phyloP scores from a whole-genome alignment of 2,888 invertebrate genomes.

The Pocota personata region DNA sequence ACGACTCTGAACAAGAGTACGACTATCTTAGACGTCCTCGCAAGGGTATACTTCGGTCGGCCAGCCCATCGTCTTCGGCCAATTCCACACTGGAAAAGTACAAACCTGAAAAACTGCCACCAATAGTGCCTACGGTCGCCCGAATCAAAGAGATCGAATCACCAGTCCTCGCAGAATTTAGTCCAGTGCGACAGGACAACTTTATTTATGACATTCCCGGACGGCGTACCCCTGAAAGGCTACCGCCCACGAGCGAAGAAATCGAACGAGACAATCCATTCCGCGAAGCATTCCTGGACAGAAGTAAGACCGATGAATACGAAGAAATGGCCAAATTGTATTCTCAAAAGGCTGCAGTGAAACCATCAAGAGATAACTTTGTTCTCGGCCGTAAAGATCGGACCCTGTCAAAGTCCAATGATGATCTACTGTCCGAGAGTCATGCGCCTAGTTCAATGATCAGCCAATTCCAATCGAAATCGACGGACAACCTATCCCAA shows the following conservation, averaged over 20 bases:
- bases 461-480: slow-evolving; percentile 75
- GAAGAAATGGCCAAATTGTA: slow-evolving; percentile 80
- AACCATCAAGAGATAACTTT: slow-evolving; percentile 77
- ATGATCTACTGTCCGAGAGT: slow-evolving; percentile 77
- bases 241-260: slow-evolving; percentile 76
- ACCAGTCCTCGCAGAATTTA: slow-evolving; percentile 78
- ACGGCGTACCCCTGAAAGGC: slow-evolving; percentile 74
- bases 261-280: slow-evolving; percentile 82
- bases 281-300: slow-evolving; percentile 79
- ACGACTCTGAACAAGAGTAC: slow-evolving; percentile 82
- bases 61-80: slow-evolving; percentile 80
- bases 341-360: slow-evolving; percentile 76
- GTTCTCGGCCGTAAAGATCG: slow-evolving; percentile 77
- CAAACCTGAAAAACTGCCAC: slow-evolving; percentile 77
- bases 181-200: slow-evolving; percentile 61
- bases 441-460: slow-evolving; percentile 76
- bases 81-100: slow-evolving; percentile 79
- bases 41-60: slow-evolving; percentile 81
- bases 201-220: slow-evolving; percentile 75
- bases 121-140: slow-evolving; percentile 80
- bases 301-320: slow-evolving; percentile 78
- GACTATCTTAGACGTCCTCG: slow-evolving; percentile 77
- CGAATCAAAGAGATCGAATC: slow-evolving; percentile 81
- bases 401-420: slow-evolving; percentile 78
- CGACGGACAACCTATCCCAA: slow-evolving; percentile 79